Evolutionary conservation across 2,113 vertebrate species (phyloP).

Genomic region (Menura novaehollandiae): DNA sequence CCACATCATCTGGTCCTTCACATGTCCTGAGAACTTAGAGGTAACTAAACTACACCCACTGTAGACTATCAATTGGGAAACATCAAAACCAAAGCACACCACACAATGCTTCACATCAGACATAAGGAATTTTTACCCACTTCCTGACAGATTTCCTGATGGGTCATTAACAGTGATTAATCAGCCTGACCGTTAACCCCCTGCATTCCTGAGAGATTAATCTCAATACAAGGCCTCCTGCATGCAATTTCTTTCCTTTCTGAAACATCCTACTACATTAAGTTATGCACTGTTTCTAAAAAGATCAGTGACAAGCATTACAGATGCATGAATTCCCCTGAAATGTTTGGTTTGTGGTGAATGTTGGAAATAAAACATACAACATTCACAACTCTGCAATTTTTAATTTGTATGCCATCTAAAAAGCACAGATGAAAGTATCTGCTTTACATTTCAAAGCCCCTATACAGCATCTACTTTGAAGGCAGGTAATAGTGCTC

Average conservation of each 20-base stretch:
- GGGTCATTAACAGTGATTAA: constrained; percentile 68
- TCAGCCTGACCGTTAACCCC: constrained; percentile 69
- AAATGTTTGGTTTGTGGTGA: constrained; percentile 54
- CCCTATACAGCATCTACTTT: not conserved
- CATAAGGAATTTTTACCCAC: constrained; percentile 69
- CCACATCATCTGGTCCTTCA: not conserved
- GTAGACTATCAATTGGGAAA: constrained; percentile 25
- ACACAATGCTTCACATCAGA: constrained; percentile 55
- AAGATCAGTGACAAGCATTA: constrained; percentile 27
- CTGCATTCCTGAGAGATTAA: constrained; percentile 75
- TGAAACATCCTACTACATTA: constrained; percentile 52
- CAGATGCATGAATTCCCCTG: constrained; percentile 44
- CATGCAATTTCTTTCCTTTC: constrained; percentile 61
- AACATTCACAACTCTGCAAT: not conserved
- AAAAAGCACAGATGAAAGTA: constrained; percentile 25
- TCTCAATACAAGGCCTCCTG: constrained; percentile 49
- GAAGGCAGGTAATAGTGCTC: not conserved
- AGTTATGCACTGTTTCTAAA: constrained; percentile 40
- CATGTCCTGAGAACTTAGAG: not conserved
- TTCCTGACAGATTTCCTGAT: constrained; percentile 68
- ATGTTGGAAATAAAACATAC: constrained; percentile 38
- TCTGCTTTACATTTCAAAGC: constrained; percentile 13
- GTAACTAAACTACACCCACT: not conserved
- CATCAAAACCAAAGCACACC: constrained; percentile 50
- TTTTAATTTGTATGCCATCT: constrained; percentile 27